Evolutionary conservation across 2,888 invertebrate genomes (phyloP).

Genomic region (Mactromeris polynyma): DNA sequence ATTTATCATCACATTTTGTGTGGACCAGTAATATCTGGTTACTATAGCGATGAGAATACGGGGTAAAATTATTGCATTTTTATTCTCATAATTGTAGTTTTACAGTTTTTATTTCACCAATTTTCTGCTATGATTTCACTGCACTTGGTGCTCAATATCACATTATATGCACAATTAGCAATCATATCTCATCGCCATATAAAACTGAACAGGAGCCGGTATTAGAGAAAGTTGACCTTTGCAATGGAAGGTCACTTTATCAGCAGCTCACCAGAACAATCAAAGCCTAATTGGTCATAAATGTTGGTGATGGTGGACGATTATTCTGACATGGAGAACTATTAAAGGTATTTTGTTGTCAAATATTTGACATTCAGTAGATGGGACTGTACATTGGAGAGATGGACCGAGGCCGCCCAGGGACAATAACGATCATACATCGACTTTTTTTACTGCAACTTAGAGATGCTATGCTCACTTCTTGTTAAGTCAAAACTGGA

Average conservation of each 20-base stretch:
- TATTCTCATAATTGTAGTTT: conserved; percentile 28
- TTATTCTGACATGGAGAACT: conserved; percentile 48
- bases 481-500: conserved; percentile 16
- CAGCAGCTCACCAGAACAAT: conserved; percentile 38
- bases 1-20: not conserved
- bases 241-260: conserved; percentile 35
- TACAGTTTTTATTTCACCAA: conserved; percentile 32
- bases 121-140: conserved; percentile 41
- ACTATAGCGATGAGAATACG: not conserved
- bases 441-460: conserved; percentile 16
- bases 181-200: conserved; percentile 11
- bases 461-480: conserved; percentile 24
- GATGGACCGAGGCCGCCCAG: not conserved
- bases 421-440: not conserved
- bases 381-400: conserved; percentile 7
- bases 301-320: conserved; percentile 32
- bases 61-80: conserved; percentile 33
- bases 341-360: conserved; percentile 50
- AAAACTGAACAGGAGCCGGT: conserved; percentile 25
- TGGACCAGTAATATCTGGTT: conserved; percentile 12
- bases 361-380: conserved; percentile 52
- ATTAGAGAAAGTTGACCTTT: conserved; percentile 23
- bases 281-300: conserved; percentile 53
- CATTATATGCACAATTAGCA: conserved; percentile 49
- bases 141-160: conserved; percentile 39